Conservation (phyloP, 2,797 vertebrate species). For the Manis javanica region DNA sequence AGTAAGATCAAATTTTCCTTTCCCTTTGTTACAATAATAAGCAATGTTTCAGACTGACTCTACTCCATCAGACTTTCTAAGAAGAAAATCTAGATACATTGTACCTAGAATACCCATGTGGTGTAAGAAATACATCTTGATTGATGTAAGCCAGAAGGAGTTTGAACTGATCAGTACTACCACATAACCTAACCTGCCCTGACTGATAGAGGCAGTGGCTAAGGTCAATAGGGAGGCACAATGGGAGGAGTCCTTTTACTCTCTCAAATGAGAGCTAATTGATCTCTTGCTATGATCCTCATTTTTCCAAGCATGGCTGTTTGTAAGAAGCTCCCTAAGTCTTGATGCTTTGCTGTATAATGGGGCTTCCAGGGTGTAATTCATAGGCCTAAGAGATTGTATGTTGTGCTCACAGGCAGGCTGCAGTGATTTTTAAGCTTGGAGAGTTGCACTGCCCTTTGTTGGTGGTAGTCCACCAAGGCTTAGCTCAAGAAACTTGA, state of each 20-base stretch:
- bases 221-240: background rate
- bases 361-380: background rate
- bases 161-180: background rate
- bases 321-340: background rate
- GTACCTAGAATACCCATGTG: background rate
- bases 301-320: background rate
- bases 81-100: background rate
- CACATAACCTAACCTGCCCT: background rate
- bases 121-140: background rate
- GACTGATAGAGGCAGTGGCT: background rate
- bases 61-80: background rate
- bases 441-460: background rate
- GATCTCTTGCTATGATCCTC: background rate
- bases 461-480: background rate
- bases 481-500: background rate
- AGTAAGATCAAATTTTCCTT: background rate
- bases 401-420: background rate
- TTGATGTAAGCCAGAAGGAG: accelerated
- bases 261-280: background rate
- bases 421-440: background rate
- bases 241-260: background rate
- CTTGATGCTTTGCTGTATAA: background rate
- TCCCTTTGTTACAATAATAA: background rate
- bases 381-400: background rate
- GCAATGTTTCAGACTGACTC: background rate